Evolutionary conservation across 2,797 vertebrate species (phyloP), one percentile per base, ranked within the genome.

Genomic region (Dendrocincla fuliginosa): DNA sequence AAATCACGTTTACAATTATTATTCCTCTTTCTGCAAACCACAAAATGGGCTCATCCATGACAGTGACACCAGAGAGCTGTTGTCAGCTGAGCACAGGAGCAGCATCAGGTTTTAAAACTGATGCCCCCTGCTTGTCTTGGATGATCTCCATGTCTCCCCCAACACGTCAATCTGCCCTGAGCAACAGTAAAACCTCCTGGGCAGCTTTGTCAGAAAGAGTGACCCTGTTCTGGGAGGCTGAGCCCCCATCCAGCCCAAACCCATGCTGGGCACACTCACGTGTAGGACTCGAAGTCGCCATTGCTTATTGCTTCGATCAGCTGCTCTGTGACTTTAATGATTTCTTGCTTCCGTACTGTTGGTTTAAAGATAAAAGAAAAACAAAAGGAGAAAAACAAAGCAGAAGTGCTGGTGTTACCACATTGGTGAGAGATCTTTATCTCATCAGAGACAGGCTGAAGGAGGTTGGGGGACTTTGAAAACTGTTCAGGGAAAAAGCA

Each of bases 211-310:
- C 15, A 49, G 44, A 39, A 24, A 8, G 52, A 65, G 28, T 65
- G 19, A 59, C 32, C 47, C 25, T 0, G 0, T 19, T 32, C 25
- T 6, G 3, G 41, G 25, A 67, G 11, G 68, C 71, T 74, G 56
- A 93, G 56, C 23, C 39, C 53, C n/a, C 5, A 8, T 41, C 80
- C 4, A 1, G 24, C 44, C 63, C 86, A 92, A 71, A 81, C 11
- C 68, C 47, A 0, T 7, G 2, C 49, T 6, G 37, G 44, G 69
- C 63, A 67, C 80, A 99, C 99, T 98, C 97, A 99, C 99, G 99
- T 99, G 98, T 99, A 99, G 95, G 98, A 99, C 97, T 99, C 99
- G 90, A 99, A 99, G 97, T 99, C 99, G 46, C 99, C 99, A 6
- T 99, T 99, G 98, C 99, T 99, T 98, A 99, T 99, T 63, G 99